Evolutionary conservation across 2,888 invertebrate species (phyloP).

Genomic region (Melitaea athalia): DNA sequence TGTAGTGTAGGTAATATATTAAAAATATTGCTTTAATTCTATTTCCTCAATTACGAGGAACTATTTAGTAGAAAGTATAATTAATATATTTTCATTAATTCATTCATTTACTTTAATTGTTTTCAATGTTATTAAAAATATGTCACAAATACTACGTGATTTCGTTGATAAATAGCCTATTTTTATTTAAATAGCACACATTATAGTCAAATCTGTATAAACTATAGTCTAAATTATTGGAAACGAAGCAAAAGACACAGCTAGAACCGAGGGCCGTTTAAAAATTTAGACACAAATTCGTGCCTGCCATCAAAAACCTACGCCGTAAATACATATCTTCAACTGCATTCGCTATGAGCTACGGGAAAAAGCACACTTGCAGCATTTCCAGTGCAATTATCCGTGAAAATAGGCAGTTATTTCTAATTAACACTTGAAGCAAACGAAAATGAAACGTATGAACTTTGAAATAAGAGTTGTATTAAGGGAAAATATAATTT

Average conservation of each 20-base stretch:
- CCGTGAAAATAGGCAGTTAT: slow-evolving; percentile 41
- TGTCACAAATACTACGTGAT: too few relatives aligned
- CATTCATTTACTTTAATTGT: too few relatives aligned
- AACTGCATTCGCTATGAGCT: slow-evolving; percentile 35
- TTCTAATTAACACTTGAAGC: slow-evolving; percentile 19
- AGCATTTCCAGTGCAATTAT: slow-evolving; percentile 46
- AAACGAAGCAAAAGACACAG: neutral
- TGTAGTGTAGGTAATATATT: too few relatives aligned
- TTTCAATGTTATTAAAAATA: too few relatives aligned
- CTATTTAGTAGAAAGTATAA: too few relatives aligned
- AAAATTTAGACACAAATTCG: slow-evolving; percentile 47
- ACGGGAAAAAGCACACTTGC: slow-evolving; percentile 48
- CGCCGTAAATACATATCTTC: slow-evolving; percentile 35
- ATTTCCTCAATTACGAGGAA: too few relatives aligned
- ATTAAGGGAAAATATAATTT: slow-evolving; percentile 3
- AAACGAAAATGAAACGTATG: slow-evolving; percentile 20
- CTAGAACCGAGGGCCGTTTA: slow-evolving; percentile 31
- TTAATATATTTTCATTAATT: too few relatives aligned
- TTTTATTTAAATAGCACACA: neutral
- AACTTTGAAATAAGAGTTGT: neutral
- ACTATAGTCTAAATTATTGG: neutral
- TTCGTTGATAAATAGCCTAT: too few relatives aligned
- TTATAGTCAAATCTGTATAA: neutral
- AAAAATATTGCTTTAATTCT: too few relatives aligned
- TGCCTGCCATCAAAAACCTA: slow-evolving; percentile 29